Percentiles rank a stretch among this genome's conserved stretches.
Evolutionary conservation across 2,113 vertebrate genomes (phyloP).

Genomic region (Sinocyclocheilus maitianheensis): DNA sequence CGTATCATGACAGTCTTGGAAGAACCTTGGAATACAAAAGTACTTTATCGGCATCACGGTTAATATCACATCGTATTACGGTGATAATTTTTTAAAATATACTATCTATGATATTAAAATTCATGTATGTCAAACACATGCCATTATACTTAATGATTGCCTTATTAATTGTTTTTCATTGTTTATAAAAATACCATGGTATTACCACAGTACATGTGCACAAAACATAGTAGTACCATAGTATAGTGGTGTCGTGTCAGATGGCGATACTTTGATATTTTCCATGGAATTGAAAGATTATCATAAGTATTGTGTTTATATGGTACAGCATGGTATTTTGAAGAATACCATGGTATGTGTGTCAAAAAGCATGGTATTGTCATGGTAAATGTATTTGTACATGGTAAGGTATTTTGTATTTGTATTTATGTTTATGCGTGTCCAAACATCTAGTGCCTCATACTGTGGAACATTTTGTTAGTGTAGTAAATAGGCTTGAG

Average conservation of each 20-base stretch:
- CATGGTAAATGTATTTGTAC: no score
- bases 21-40: neutral
- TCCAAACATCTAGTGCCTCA: neutral
- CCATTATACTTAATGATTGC: neutral
- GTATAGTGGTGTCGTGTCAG: no score
- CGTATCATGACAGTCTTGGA: neutral
- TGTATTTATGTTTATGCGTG: neutral
- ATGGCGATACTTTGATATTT: neutral
- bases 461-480: neutral
- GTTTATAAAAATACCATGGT: neutral
- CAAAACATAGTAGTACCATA: neutral
- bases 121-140: neutral
- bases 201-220: neutral
- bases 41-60: neutral
- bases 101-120: neutral
- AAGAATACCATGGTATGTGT: neutral
- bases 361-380: neutral
- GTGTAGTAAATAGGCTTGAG: neutral
- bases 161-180: neutral
- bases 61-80: neutral
- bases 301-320: neutral
- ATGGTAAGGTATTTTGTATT: no score
- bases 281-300: neutral
- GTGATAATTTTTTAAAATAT: neutral
- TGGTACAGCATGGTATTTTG: neutral